Percentiles rank a stretch among this genome's conserved stretches.
phyloP scores from a whole-genome alignment of 2,888 invertebrate genomes.

The Epinotia ramella region DNA sequence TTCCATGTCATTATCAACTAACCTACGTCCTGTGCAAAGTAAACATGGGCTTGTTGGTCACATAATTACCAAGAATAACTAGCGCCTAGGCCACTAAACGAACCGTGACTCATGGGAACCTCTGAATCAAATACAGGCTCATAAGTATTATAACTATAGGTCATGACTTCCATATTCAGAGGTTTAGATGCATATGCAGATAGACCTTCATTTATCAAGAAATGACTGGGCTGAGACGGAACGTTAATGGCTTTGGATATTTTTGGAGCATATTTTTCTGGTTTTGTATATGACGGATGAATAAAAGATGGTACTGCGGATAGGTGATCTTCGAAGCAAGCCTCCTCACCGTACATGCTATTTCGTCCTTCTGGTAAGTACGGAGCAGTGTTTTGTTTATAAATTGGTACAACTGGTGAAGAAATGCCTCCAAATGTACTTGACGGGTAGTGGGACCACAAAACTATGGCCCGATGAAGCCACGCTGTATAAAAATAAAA shows the following conservation, averaged over 20 bases:
- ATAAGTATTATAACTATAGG: constrained; percentile 51
- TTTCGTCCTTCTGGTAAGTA: not conserved
- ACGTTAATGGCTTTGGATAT: constrained; percentile 22
- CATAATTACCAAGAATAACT: constrained; percentile 64
- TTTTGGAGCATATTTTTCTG: constrained; percentile 31
- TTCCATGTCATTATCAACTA: constrained; percentile 15
- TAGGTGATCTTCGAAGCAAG: constrained; percentile 36
- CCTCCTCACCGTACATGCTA: not conserved
- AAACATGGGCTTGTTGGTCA: constrained; percentile 1
- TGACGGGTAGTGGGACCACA: constrained; percentile 50
- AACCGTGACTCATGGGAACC: constrained; percentile 61
- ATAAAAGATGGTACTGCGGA: constrained; percentile 52
- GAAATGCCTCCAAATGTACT: not conserved
- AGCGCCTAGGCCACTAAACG: constrained; percentile 58
- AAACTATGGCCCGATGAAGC: constrained; percentile 54
- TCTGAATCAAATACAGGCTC: constrained; percentile 55
- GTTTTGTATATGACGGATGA: constrained; percentile 44
- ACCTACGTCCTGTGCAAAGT: not conserved
- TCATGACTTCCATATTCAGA: constrained; percentile 18
- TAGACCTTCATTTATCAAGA: constrained; percentile 37
- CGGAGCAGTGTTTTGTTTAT: not conserved
- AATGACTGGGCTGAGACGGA: constrained; percentile 34
- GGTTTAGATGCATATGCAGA: constrained; percentile 37
- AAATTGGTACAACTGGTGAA: not conserved
- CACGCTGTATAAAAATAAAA: constrained; percentile 52